phyloP scores from a whole-genome alignment of 2,113 vertebrate genomes.

The Sander vitreus region DNA sequence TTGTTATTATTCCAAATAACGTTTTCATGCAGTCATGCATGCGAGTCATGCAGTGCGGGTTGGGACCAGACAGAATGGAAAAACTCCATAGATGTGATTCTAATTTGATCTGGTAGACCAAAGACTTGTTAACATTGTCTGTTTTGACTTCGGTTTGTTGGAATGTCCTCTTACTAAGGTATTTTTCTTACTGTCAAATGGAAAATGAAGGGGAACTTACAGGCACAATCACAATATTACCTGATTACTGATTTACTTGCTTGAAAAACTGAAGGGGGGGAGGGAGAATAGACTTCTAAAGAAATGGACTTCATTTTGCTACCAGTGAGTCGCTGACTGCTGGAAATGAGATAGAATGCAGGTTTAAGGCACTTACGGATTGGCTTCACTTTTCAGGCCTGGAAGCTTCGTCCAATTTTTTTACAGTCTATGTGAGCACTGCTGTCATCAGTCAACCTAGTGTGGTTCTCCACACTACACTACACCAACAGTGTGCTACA shows the following conservation, averaged over 20 bases:
- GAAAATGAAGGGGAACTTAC: background rate
- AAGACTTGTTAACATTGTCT: background rate
- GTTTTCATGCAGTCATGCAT: background rate
- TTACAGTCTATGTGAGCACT: too few relatives aligned
- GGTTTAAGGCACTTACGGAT: too few relatives aligned
- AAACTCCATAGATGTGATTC: slow-evolving; percentile 5
- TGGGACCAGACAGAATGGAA: background rate
- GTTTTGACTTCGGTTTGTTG: background rate
- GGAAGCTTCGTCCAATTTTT: too few relatives aligned
- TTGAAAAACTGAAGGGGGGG: too few relatives aligned
- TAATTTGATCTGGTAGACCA: background rate
- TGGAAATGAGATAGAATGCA: too few relatives aligned
- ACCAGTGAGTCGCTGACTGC: too few relatives aligned
- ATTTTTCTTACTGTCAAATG: background rate
- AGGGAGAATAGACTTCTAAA: too few relatives aligned
- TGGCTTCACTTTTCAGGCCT: too few relatives aligned
- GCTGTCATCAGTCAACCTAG: too few relatives aligned
- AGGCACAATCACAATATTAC: background rate
- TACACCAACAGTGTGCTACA: too few relatives aligned
- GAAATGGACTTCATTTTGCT: too few relatives aligned
- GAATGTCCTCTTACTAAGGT: background rate
- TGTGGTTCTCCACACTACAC: too few relatives aligned
- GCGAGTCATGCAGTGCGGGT: background rate
- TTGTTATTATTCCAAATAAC: slow-evolving; percentile 13
- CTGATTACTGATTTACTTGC: background rate